Percentiles rank a stretch among this genome's conserved stretches.
Evolutionary conservation across 2,888 invertebrate species (phyloP).

Genomic region (Disparrhopalites patrizii): DNA sequence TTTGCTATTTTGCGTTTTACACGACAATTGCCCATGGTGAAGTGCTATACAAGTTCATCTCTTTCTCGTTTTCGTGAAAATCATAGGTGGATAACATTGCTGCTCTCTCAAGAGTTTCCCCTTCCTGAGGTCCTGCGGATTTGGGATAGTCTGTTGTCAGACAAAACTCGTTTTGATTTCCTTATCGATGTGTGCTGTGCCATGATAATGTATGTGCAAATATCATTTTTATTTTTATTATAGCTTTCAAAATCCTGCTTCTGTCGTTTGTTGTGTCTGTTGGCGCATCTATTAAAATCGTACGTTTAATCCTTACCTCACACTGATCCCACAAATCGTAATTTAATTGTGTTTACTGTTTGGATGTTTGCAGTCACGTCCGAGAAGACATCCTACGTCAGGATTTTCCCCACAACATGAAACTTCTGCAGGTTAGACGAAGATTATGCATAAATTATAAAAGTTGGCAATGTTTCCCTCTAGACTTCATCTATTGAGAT

Average conservation of each 20-base stretch:
- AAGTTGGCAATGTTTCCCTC: too few relatives aligned
- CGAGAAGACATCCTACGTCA: constrained; percentile 75
- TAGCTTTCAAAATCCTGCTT: too few relatives aligned
- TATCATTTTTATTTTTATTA: too few relatives aligned
- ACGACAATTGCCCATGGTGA: too few relatives aligned
- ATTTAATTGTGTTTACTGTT: constrained; percentile 36
- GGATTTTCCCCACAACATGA: constrained; percentile 92
- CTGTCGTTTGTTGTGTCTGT: too few relatives aligned
- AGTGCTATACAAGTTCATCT: too few relatives aligned
- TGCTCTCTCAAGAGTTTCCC: constrained; percentile 95
- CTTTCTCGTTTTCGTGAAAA: not conserved
- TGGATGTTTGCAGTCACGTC: constrained; percentile 69
- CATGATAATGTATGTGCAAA: constrained; percentile 99
- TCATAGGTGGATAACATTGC: constrained; percentile 84
- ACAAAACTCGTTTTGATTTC: constrained; percentile 82
- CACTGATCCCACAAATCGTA: not conserved
- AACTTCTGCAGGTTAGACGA: constrained; percentile 70
- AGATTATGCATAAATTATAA: not conserved
- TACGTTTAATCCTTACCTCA: too few relatives aligned
- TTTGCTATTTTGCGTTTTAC: too few relatives aligned
- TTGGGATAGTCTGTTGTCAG: constrained; percentile 96
- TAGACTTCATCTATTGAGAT: too few relatives aligned
- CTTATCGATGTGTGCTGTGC: constrained; percentile 91
- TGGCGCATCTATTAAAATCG: too few relatives aligned
- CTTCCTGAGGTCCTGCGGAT: constrained; percentile 94